Conservation (phyloP, 2,113 vertebrate genomes). For the Quiscalus mexicanus region DNA sequence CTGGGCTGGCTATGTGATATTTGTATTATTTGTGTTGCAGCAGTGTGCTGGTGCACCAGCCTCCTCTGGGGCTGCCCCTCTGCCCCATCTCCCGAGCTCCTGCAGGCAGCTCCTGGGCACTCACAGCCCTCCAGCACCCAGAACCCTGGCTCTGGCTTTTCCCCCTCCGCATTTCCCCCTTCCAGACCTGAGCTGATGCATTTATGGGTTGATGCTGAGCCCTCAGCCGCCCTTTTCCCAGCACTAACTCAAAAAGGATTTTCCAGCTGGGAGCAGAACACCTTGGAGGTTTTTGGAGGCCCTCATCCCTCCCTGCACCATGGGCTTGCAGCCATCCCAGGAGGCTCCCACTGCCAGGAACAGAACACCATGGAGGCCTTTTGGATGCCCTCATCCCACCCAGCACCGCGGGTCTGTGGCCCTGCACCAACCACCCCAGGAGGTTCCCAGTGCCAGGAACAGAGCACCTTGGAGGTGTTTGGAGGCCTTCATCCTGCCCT, state of each 20-base stretch:
- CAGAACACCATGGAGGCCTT: rapidly evolving
- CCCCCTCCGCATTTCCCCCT: rapidly evolving
- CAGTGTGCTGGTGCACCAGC: rapidly evolving
- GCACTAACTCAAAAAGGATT: not conserved
- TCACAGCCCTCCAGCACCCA: no score
- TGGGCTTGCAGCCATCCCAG: no score
- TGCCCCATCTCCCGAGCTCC: not conserved
- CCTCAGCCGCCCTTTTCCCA: rapidly evolving
- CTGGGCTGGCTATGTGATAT: not conserved
- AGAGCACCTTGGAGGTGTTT: no score
- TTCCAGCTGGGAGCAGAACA: not conserved
- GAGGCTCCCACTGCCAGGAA: no score
- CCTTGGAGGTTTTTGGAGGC: no score
- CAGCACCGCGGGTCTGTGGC: rapidly evolving
- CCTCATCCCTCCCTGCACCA: no score
- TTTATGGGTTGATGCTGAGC: rapidly evolving
- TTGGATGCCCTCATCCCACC: rapidly evolving
- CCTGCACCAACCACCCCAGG: rapidly evolving
- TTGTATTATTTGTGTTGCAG: not conserved
- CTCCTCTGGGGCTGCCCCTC: not conserved
- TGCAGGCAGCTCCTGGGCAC: rapidly evolving
- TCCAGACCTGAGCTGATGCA: not conserved
- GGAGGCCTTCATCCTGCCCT: no score
- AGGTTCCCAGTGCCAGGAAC: no score
- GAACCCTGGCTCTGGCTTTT: rapidly evolving